Conservation (phyloP, 2,113 vertebrate genomes). For the Smithornis capensis region DNA sequence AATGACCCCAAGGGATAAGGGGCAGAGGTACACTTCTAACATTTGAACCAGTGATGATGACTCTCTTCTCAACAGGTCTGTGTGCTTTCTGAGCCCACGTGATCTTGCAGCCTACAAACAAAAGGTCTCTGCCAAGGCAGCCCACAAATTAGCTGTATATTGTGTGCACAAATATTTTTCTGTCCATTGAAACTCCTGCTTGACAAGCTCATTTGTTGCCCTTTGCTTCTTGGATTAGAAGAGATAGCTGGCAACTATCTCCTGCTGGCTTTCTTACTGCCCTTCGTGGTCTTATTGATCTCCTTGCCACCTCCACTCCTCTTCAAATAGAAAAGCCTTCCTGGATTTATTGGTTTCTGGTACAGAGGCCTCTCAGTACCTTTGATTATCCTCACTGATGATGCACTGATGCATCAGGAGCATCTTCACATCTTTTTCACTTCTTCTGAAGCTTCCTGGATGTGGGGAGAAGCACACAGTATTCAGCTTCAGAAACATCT, state of each 20-base stretch:
- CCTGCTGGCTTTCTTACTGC: neutral
- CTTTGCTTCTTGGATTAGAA: neutral
- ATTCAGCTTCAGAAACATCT: neutral
- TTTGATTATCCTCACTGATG: neutral
- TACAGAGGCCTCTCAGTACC: neutral
- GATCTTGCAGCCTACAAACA: neutral
- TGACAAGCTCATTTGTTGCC: neutral
- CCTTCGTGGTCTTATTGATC: neutral
- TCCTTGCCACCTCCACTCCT: neutral
- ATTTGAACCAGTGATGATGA: neutral
- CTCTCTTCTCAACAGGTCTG: neutral
- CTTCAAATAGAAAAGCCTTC: neutral
- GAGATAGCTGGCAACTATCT: neutral
- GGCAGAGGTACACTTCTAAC: neutral
- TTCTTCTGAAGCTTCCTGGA: neutral
- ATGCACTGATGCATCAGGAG: neutral
- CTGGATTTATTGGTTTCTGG: neutral
- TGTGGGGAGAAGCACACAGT: neutral
- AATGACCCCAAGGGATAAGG: neutral
- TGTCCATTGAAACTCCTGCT: neutral
- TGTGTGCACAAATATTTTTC: neutral
- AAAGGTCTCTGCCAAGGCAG: neutral
- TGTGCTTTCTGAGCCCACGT: neutral
- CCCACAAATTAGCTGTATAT: neutral
- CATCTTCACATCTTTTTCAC: neutral